These are phyloP conservation scores for Toxotes chatareus DNA, from an alignment of 2,113 vertebrate genomes.

Conservation along the genomic window DNA sequence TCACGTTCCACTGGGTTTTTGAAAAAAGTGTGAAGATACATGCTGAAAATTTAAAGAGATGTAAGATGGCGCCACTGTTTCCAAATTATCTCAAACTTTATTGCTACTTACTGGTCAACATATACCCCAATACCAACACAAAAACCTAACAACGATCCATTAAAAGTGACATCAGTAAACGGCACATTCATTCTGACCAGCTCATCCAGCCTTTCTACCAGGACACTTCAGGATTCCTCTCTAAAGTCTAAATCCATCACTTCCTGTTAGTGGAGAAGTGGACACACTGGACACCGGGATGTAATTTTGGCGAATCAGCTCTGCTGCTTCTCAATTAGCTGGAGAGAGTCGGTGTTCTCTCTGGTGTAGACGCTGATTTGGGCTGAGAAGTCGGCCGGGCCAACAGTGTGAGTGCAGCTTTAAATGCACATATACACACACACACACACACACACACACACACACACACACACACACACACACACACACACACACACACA, in stretches of 20 bases:
- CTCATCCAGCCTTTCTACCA: background rate
- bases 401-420: background rate
- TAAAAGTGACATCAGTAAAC: background rate
- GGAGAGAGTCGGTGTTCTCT: background rate
- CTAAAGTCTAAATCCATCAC: conserved; percentile 31
- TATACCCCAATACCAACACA: too few species aligned
- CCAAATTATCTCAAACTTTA: too few species aligned
- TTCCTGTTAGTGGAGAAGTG: conserved; percentile 39
- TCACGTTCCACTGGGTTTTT: too few species aligned
- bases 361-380: background rate
- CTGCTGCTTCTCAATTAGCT: background rate
- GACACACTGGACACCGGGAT: conserved; percentile 25
- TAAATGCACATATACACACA: background rate
- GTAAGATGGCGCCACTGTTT: too few species aligned
- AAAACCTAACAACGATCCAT: background rate
- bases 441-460: background rate
- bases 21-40: too few species aligned
- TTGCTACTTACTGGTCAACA: too few species aligned
- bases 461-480: background rate
- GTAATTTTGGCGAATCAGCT: conserved; percentile 35
- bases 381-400: background rate
- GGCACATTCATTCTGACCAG: background rate
- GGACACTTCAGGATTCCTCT: background rate
- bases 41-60: too few species aligned
- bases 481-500: background rate